Percentiles rank a stretch among this genome's conserved stretches.
Conservation (phyloP, 1,140 invertebrate genomes). For the Doryteuthis pealeii region DNA sequence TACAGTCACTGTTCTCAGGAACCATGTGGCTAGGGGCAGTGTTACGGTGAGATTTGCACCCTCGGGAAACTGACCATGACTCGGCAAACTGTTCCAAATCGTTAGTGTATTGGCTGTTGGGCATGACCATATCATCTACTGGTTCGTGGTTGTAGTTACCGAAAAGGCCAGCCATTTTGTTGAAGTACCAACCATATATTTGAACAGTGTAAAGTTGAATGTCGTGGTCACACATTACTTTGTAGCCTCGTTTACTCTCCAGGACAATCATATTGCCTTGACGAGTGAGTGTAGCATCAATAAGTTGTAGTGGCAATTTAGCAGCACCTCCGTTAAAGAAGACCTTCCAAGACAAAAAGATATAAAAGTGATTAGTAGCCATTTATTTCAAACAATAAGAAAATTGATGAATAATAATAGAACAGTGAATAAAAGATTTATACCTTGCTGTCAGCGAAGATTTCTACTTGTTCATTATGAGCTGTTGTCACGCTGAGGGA, state of each 20-base stretch:
- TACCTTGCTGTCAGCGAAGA: conserved; percentile 38
- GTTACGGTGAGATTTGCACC: conserved; percentile 31
- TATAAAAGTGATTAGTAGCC: too few species aligned
- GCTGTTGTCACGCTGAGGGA: conserved; percentile 55
- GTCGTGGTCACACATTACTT: conserved; percentile 36
- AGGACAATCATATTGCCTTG: conserved; percentile 58
- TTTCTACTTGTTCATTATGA: conserved; percentile 45
- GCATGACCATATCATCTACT: conserved; percentile 75
- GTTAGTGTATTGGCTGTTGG: conserved; percentile 54
- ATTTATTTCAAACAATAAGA: too few species aligned
- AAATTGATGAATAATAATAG: too few species aligned
- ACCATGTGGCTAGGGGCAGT: conserved; percentile 26
- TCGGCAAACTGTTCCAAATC: conserved; percentile 51
- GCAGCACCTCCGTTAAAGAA: conserved; percentile 55
- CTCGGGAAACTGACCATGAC: conserved; percentile 38
- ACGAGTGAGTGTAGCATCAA: conserved; percentile 50
- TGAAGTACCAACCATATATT: conserved; percentile 66
- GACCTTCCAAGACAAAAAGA: conserved; percentile 56
- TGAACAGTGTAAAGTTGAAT: conserved; percentile 50
- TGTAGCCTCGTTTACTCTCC: conserved; percentile 22
- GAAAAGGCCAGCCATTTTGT: conserved; percentile 77
- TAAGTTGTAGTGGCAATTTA: conserved; percentile 70
- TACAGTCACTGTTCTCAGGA: conserved; percentile 59
- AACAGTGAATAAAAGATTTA: neutral
- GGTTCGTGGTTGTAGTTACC: conserved; percentile 83